phyloP scores from a whole-genome alignment of 2,113 vertebrate genomes.

The Phalacrocorax aristotelis region DNA sequence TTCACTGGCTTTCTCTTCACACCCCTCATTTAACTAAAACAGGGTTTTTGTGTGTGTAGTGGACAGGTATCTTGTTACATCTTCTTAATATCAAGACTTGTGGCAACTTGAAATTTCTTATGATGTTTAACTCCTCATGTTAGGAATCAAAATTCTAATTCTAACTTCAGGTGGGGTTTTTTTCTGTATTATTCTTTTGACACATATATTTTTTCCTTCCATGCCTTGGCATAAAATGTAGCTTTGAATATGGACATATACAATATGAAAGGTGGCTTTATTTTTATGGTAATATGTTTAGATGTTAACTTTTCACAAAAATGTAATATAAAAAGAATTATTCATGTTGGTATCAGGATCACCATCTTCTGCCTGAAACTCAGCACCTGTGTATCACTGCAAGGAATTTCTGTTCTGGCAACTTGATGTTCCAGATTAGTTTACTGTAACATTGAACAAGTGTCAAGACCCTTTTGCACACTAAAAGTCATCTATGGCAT shows the following conservation, averaged over 20 bases:
- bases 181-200: background rate
- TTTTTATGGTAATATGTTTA: background rate
- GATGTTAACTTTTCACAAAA: background rate
- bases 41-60: accelerated
- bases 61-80: background rate
- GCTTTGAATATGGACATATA: background rate
- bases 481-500: background rate
- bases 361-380: background rate
- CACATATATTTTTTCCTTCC: background rate
- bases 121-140: background rate
- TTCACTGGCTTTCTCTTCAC: background rate
- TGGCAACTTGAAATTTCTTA: background rate
- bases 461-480: background rate
- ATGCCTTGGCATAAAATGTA: background rate
- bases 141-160: background rate
- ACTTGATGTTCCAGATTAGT: background rate
- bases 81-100: background rate
- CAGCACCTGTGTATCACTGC: background rate
- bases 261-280: background rate
- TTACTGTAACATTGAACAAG: background rate
- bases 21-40: background rate
- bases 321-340: background rate
- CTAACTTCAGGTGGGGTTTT: background rate
- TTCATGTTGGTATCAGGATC: background rate
- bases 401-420: background rate